Evolutionary conservation across 35 echinoderm and acorn worm species (phyloP).

Genomic region (Lytechinus pictus): DNA sequence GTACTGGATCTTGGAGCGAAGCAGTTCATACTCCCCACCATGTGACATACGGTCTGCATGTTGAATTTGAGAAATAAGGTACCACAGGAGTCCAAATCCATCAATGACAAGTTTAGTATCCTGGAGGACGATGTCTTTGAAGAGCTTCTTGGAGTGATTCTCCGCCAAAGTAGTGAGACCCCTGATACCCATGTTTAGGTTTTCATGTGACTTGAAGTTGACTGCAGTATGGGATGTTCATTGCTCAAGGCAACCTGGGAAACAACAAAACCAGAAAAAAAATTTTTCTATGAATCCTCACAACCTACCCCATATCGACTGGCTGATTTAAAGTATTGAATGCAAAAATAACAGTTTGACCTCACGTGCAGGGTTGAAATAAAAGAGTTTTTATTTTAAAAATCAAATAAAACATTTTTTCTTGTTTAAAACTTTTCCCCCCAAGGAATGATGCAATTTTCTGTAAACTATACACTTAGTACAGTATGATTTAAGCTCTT

Average conservation of each 20-base stretch:
- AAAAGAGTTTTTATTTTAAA: no score
- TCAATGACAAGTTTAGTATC: conserved; percentile 82
- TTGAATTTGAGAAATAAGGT: conserved; percentile 23
- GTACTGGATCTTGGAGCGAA: conserved; percentile 51
- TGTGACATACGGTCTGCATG: conserved; percentile 68
- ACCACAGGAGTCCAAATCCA: conserved; percentile 73
- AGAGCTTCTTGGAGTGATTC: conserved; percentile 58
- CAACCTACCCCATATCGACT: no score
- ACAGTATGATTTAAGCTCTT: no score
- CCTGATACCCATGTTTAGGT: conserved; percentile 80
- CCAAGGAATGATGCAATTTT: no score
- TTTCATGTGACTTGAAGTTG: not conserved
- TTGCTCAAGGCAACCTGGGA: not conserved
- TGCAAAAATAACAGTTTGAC: no score
- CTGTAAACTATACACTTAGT: no score
- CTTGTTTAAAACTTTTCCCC: no score
- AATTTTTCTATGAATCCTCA: no score
- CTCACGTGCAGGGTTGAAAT: no score
- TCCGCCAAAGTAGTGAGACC: conserved; percentile 84
- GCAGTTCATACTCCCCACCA: conserved; percentile 79
- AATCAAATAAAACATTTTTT: no score
- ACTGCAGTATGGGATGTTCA: not conserved
- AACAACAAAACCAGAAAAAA: not conserved
- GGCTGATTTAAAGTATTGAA: no score
- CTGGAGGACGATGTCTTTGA: conserved; percentile 60